phyloP scores from a whole-genome alignment of 2,888 invertebrate genomes.

The Andrena fulva region DNA sequence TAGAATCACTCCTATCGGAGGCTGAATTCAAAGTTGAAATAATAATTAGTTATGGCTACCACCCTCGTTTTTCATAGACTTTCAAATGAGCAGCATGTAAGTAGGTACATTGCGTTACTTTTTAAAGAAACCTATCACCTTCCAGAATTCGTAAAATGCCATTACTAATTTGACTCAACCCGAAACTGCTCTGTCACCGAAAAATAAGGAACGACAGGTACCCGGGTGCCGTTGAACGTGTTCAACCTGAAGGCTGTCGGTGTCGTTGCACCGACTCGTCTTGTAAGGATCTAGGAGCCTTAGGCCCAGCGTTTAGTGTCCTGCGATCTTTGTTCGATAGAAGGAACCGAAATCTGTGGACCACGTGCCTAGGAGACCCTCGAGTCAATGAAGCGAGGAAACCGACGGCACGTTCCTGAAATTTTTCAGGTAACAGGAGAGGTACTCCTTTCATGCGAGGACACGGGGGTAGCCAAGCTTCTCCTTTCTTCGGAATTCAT shows the following conservation, averaged over 20 bases:
- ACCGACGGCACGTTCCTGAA: slow-evolving; percentile 54
- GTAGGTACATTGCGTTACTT: no score
- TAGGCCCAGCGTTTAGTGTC: slow-evolving; percentile 8
- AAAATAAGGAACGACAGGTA: slow-evolving; percentile 34
- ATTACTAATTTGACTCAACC: neutral
- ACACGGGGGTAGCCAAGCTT: slow-evolving; percentile 26
- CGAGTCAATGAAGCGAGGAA: slow-evolving; percentile 51
- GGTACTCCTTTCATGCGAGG: slow-evolving; percentile 6
- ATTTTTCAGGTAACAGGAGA: slow-evolving; percentile 62
- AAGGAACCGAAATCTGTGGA: slow-evolving; percentile 52
- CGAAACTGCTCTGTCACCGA: neutral
- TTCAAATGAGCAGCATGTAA: no score
- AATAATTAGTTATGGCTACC: no score
- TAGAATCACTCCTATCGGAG: no score
- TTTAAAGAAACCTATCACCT: no score
- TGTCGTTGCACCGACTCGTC: slow-evolving; percentile 43
- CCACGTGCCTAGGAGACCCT: slow-evolving; percentile 56
- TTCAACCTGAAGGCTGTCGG: slow-evolving; percentile 31
- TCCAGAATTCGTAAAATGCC: neutral
- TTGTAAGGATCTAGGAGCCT: slow-evolving; percentile 12
- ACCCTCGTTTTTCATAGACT: no score
- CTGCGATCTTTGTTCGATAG: slow-evolving; percentile 42
- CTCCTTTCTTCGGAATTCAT: slow-evolving; percentile 43
- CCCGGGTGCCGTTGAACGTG: neutral
- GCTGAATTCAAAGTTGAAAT: no score